phyloP scores from a whole-genome alignment of 2,113 vertebrate species.

The Caranx melampygus region DNA sequence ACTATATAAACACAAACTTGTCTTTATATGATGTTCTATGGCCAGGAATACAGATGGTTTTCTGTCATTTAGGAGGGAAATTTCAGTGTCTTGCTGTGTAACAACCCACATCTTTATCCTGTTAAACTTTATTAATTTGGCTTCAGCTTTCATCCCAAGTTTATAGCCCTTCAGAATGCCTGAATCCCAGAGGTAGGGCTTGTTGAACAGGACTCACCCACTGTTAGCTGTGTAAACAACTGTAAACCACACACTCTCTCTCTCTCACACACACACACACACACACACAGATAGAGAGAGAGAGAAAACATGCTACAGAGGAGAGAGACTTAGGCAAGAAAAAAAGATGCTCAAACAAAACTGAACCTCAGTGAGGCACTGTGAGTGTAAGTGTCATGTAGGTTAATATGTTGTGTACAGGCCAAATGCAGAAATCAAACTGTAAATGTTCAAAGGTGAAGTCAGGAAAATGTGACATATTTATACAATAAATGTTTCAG shows the following conservation, averaged over 20 bases:
- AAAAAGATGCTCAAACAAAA: conserved; percentile 46
- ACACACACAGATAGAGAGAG: conserved; percentile 31
- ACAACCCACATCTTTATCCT: conserved; percentile 72
- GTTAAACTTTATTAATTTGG: conserved; percentile 81
- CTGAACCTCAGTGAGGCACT: conserved; percentile 14
- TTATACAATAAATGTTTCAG: neutral
- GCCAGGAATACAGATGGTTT: conserved; percentile 56
- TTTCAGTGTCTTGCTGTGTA: conserved; percentile 56
- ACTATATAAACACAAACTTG: conserved; percentile 17
- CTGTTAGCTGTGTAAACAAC: conserved; percentile 75
- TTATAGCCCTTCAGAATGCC: conserved; percentile 60
- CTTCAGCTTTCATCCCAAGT: conserved; percentile 70
- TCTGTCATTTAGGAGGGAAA: conserved; percentile 53
- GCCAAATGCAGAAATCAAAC: neutral
- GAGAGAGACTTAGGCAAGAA: conserved; percentile 40
- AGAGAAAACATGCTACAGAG: conserved; percentile 20
- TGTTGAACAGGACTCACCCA: conserved; percentile 66
- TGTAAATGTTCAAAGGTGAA: neutral
- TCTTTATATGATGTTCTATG: conserved; percentile 35
- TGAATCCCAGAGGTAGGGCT: conserved; percentile 43
- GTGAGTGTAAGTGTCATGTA: neutral
- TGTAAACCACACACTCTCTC: conserved; percentile 59
- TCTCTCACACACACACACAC: conserved; percentile 54
- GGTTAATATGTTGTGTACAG: neutral
- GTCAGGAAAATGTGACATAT: neutral